Conservation (phyloP, 2,113 vertebrate species). For the Menidia beryllina region DNA sequence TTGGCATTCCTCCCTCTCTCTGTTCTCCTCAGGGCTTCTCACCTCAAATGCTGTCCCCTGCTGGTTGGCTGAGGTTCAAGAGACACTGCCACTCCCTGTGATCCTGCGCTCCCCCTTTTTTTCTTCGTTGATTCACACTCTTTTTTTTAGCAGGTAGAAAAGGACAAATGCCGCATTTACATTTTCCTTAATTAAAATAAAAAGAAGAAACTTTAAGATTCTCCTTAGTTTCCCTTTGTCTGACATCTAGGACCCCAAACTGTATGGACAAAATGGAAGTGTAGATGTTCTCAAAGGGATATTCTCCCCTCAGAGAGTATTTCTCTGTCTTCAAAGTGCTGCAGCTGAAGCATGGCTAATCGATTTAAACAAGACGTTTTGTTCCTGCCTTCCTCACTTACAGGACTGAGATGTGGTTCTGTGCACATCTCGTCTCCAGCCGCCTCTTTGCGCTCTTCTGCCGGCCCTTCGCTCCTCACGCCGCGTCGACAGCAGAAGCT, state of each 20-base stretch:
- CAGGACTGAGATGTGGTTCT: slow-evolving; percentile 45
- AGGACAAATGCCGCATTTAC: background rate
- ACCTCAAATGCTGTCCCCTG: slow-evolving; percentile 71
- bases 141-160: background rate
- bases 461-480: slow-evolving; percentile 20
- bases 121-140: background rate
- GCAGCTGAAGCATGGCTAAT: slow-evolving; percentile 64
- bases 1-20: slow-evolving; percentile 59
- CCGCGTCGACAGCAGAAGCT: slow-evolving; percentile 28
- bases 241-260: slow-evolving; percentile 11
- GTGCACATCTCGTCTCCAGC: slow-evolving; percentile 35
- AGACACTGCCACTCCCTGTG: slow-evolving; percentile 13
- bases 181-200: background rate
- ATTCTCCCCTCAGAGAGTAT: slow-evolving; percentile 45
- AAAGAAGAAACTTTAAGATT: background rate
- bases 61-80: slow-evolving; percentile 57
- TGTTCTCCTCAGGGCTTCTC: slow-evolving; percentile 41
- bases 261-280: slow-evolving; percentile 24
- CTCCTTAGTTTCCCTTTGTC: background rate
- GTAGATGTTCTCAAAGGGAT: slow-evolving; percentile 39
- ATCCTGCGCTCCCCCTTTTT: slow-evolving; percentile 7
- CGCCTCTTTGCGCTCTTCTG: slow-evolving; percentile 13
- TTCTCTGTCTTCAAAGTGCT: slow-evolving; percentile 65
- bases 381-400: slow-evolving; percentile 53
- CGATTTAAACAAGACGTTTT: slow-evolving; percentile 67